Conservation (phyloP, 92 coral and sea anemone genomes). For the Zoanthus sansibaricus region DNA sequence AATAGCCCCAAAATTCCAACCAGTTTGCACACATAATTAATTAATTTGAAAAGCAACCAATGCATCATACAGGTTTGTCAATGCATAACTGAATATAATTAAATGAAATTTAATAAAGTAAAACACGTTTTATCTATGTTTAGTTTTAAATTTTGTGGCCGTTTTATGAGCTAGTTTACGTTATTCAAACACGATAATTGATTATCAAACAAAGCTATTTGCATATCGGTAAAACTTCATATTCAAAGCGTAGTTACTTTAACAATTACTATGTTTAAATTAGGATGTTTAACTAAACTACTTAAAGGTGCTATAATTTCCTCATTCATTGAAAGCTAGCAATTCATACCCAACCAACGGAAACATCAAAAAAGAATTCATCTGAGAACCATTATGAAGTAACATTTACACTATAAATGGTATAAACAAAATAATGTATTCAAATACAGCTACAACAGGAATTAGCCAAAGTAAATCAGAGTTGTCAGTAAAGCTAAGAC, state of each 20-base stretch:
- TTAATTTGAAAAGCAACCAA: too few relatives aligned
- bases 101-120: background rate
- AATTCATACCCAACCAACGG: background rate
- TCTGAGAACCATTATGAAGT: background rate
- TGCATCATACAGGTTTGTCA: too few relatives aligned
- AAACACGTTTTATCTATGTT: background rate
- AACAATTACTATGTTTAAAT: constrained; percentile 2
- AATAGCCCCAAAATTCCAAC: too few relatives aligned
- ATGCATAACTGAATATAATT: too few relatives aligned
- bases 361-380: background rate
- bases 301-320: background rate
- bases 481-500: background rate
- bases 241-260: constrained; percentile 11
- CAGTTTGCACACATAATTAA: too few relatives aligned
- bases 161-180: background rate
- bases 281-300: constrained; percentile 6
- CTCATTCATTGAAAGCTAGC: background rate
- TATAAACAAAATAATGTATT: too few relatives aligned
- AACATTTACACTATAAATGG: background rate
- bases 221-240: constrained; percentile 39
- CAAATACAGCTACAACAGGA: background rate
- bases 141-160: background rate
- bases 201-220: constrained; percentile 19
- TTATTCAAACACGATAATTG: constrained; percentile 16
- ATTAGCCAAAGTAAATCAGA: constrained; percentile 2